Base-by-base conservation (phyloP, 2,888 invertebrate species). In the Tribolium freemani region DNA sequence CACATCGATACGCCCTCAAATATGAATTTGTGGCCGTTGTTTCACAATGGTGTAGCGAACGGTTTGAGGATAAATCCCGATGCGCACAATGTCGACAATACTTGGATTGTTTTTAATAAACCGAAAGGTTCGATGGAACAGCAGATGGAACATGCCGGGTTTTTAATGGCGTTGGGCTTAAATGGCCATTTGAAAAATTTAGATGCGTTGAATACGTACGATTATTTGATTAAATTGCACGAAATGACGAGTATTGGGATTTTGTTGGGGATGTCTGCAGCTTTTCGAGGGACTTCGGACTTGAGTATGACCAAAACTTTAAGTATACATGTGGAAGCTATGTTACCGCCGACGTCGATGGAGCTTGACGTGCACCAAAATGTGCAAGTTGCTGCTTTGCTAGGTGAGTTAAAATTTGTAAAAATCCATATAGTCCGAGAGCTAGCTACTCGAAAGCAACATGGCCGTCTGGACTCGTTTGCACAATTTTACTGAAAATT, bases 41-140 rank as follows among this genome's bases (percentile, higher is more conserved):
- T 98, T 86, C 98, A 99, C 86, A 97, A 98, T 84, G 98, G 98
- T 0, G 96, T 96, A 0, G 96, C 98, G 0, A 94, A 97, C 11
- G 97, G 96, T 0, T 87, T 98, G 4, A 89, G 93, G 70, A 90
- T 96, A 60, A 92, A 93, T 20, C 93, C 94, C 0, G 89, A 92
- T 67, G 93, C 94, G 0, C 88, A 90, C 74, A 92, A 93, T 82
- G 93, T 98, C 1, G 94, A 97, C 82, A 94, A 96, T 5, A 94
- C 95, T 0, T 98, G 98, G 97, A 95, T 98, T 80, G 91, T 95
- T 0, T 97, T 95, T 83, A 97, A 97, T 84, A 94, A 94, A 84
- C 96, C 96, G 0, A 93, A 94, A 87, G 82, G 78, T 66, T 78
- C 90, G 21, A 84, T 88, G 2, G 95, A 95, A 78, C 89, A 91